Evolutionary conservation across 1,140 invertebrate genomes (phyloP).

Genomic region (Drosophila teissieri): DNA sequence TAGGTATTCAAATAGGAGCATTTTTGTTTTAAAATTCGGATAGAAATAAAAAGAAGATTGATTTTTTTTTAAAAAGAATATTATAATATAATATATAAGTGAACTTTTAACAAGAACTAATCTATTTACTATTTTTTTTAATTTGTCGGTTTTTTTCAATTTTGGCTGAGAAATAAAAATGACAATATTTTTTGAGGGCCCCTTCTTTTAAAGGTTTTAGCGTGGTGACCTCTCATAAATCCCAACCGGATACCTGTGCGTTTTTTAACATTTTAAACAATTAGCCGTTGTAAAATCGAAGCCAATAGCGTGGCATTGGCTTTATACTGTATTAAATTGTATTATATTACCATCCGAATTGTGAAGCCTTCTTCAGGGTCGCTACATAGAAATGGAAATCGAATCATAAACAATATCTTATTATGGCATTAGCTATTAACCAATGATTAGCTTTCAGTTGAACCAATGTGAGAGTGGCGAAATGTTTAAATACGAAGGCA

Average conservation of each 20-base stretch:
- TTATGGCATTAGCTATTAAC: slow-evolving; percentile 40
- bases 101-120: no score
- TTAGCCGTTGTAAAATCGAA: slow-evolving; percentile 53
- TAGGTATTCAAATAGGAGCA: no score
- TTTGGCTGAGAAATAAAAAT: no score
- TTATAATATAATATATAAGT: no score
- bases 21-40: no score
- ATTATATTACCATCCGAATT: slow-evolving; percentile 38
- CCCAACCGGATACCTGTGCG: slow-evolving; percentile 34
- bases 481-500: slow-evolving; percentile 6
- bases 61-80: no score
- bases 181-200: no score
- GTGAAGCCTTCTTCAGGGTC: slow-evolving; percentile 65
- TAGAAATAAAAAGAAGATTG: no score
- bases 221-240: slow-evolving; percentile 37
- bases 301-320: slow-evolving; percentile 29
- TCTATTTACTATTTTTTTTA: no score
- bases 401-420: slow-evolving; percentile 42
- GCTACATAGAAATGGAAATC: slow-evolving; percentile 48
- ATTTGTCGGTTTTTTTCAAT: no score
- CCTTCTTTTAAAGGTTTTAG: no score
- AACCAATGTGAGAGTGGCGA: slow-evolving; percentile 58
- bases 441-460: slow-evolving; percentile 46
- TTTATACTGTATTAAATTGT: slow-evolving; percentile 39
- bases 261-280: slow-evolving; percentile 43